Conservation (phyloP, 2,113 vertebrate species). For the Beaufortia kweichowensis region DNA sequence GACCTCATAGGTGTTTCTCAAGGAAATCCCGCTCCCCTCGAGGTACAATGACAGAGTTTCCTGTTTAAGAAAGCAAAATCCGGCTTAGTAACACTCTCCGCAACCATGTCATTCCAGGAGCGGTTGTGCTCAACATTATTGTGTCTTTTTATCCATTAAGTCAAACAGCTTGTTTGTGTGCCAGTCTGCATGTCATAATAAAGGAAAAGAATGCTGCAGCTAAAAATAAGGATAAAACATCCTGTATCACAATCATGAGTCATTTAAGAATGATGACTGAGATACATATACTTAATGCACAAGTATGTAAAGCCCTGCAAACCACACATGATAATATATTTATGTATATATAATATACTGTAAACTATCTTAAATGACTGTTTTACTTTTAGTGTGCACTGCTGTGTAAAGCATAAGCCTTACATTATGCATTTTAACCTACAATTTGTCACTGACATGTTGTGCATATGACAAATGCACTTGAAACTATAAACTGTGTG, state of each 20-base stretch:
- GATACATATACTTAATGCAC: neutral
- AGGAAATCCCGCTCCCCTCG: conserved; percentile 76
- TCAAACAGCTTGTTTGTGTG: neutral
- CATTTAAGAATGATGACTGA: neutral
- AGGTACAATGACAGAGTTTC: conserved; percentile 77
- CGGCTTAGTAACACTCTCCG: conserved; percentile 40
- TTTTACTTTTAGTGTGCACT: too few species aligned
- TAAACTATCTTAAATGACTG: too few species aligned
- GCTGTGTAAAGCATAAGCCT: too few species aligned
- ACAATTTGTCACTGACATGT: too few species aligned
- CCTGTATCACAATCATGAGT: conserved; percentile 10
- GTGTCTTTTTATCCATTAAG: neutral
- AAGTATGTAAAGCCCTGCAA: too few species aligned
- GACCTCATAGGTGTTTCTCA: conserved; percentile 74
- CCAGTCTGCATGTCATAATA: neutral
- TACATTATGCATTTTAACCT: too few species aligned
- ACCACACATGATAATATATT: too few species aligned
- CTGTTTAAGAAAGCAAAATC: conserved; percentile 71
- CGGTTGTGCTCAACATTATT: conserved; percentile 1
- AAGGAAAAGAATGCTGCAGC: neutral
- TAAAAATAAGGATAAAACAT: neutral
- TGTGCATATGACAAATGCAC: too few species aligned
- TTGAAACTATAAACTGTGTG: too few species aligned
- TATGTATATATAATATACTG: too few species aligned
- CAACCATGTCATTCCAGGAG: conserved; percentile 43